Evolutionary conservation across 2,797 vertebrate species (phyloP).

Genomic region (Telmatherina bonti): DNA sequence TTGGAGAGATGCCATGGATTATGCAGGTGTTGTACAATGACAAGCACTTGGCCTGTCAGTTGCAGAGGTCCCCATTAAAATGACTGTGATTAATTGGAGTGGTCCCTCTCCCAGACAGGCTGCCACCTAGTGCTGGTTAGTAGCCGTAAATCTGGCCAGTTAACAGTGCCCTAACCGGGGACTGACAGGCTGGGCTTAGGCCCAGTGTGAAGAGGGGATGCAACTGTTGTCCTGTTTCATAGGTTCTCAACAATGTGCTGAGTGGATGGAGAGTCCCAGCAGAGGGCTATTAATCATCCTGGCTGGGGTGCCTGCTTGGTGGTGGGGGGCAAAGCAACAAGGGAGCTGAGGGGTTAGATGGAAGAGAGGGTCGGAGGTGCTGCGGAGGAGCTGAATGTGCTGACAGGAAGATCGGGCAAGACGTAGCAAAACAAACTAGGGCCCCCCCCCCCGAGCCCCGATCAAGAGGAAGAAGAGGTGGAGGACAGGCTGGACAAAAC

Average conservation of each 20-base stretch:
- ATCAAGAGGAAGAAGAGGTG: constrained; percentile 10
- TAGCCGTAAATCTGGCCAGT: constrained; percentile 89
- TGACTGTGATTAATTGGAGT: constrained; percentile 63
- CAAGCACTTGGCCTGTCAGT: constrained; percentile 46
- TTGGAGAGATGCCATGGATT: constrained; percentile 39
- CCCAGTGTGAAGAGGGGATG: constrained; percentile 84
- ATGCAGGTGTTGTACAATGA: constrained; percentile 40
- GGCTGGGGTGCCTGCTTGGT: constrained; percentile 51
- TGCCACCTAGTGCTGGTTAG: constrained; percentile 81
- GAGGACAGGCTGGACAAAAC: constrained; percentile 7
- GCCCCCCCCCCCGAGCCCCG: constrained; percentile 34
- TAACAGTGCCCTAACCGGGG: constrained; percentile 85
- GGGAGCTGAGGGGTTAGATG: constrained; percentile 46
- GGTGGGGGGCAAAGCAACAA: constrained; percentile 28
- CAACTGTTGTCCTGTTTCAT: constrained; percentile 89
- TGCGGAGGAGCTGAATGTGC: constrained; percentile 75
- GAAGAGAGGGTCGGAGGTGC: constrained; percentile 53
- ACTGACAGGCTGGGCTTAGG: constrained; percentile 87
- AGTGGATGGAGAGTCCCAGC: constrained; percentile 84
- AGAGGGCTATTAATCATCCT: constrained; percentile 86
- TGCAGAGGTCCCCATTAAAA: constrained; percentile 69
- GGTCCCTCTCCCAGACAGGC: constrained; percentile 56
- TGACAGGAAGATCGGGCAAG: constrained; percentile 83
- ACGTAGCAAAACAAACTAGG: constrained; percentile 74
- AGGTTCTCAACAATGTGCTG: constrained; percentile 86